These are phyloP conservation scores for Lophius americanus DNA, from an alignment of 2,797 vertebrate genomes.

Conservation along the genomic window DNA sequence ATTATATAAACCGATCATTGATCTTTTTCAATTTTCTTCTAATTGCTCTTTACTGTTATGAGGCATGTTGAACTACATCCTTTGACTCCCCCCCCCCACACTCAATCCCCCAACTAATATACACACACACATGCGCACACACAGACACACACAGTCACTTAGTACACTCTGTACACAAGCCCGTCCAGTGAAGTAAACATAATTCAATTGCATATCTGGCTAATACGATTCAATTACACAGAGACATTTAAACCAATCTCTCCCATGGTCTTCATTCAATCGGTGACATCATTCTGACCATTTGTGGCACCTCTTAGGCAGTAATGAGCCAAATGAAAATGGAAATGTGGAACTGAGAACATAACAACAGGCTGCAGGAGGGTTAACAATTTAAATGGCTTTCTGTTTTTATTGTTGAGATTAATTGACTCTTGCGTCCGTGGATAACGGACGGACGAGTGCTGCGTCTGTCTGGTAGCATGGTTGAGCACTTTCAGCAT, in stretches of 20 bases:
- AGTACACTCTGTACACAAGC: constrained; percentile 60
- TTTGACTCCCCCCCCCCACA: constrained; percentile 5
- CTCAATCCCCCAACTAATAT: background rate
- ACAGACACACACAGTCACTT: constrained; percentile 20
- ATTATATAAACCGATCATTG: constrained; percentile 17
- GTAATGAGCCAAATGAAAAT: constrained; percentile 81
- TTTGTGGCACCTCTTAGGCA: constrained; percentile 79
- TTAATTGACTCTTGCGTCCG: constrained; percentile 61
- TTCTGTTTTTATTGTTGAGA: constrained; percentile 68
- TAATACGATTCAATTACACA: constrained; percentile 81
- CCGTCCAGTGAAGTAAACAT: constrained; percentile 78
- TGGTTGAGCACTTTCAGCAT: constrained; percentile 29
- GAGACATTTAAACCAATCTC: constrained; percentile 82
- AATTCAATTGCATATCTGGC: constrained; percentile 84
- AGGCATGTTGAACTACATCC: constrained; percentile 2
- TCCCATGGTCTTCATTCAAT: constrained; percentile 79
- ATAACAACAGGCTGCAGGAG: constrained; percentile 63
- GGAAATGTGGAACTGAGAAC: constrained; percentile 73
- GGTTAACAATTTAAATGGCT: constrained; percentile 73
- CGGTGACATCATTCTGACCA: constrained; percentile 81
- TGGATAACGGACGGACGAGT: constrained; percentile 57
- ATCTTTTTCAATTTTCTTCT: constrained; percentile 39
- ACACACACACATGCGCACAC: constrained; percentile 14
- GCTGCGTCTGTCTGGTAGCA: constrained; percentile 33
- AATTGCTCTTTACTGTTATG: constrained; percentile 47